phyloP scores from a whole-genome alignment of 1,140 invertebrate species.

The Euura lappo region DNA sequence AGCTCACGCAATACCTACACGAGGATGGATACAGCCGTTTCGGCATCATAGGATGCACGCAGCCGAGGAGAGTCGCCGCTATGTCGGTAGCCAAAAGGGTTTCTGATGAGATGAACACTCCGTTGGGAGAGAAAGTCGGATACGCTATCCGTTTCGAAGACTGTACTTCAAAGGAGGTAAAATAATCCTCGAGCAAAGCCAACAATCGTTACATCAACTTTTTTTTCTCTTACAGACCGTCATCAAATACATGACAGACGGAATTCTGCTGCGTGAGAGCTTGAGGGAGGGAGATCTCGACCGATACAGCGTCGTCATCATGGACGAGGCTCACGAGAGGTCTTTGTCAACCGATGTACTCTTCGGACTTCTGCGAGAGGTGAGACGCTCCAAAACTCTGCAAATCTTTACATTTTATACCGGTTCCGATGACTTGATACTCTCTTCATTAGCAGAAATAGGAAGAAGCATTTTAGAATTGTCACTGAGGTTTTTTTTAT shows the following conservation, averaged over 20 bases:
- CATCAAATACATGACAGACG: slow-evolving; percentile 99
- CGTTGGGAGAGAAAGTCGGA: slow-evolving; percentile 91
- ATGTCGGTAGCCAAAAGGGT: slow-evolving; percentile 99
- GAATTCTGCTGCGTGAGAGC: slow-evolving; percentile 95
- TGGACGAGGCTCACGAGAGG: slow-evolving; percentile 99
- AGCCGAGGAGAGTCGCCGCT: slow-evolving; percentile 92
- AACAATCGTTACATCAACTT: slow-evolving; percentile 18
- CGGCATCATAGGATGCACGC: slow-evolving; percentile 95
- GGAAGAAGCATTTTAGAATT: not conserved
- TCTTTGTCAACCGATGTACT: slow-evolving; percentile 98
- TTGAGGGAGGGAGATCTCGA: slow-evolving; percentile 94
- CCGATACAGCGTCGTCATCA: slow-evolving; percentile 95
- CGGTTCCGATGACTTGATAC: not conserved
- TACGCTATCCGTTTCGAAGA: slow-evolving; percentile 99
- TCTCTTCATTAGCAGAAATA: not conserved
- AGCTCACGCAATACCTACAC: slow-evolving; percentile 97
- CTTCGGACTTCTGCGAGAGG: slow-evolving; percentile 94
- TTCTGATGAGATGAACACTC: slow-evolving; percentile 95
- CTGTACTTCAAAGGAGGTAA: slow-evolving; percentile 85
- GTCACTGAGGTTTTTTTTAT: not conserved
- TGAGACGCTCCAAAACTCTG: slow-evolving; percentile 56
- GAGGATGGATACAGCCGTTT: slow-evolving; percentile 95
- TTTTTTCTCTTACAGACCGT: slow-evolving; percentile 73
- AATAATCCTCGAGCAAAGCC: not conserved
- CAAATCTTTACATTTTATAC: too few relatives aligned